A percentile compares a stretch with the other conserved stretches of the same genome.
Evolutionary conservation across 37 sponge, comb jelly and placozoan species (phyloP).

Genomic region (Ianthella basta): DNA sequence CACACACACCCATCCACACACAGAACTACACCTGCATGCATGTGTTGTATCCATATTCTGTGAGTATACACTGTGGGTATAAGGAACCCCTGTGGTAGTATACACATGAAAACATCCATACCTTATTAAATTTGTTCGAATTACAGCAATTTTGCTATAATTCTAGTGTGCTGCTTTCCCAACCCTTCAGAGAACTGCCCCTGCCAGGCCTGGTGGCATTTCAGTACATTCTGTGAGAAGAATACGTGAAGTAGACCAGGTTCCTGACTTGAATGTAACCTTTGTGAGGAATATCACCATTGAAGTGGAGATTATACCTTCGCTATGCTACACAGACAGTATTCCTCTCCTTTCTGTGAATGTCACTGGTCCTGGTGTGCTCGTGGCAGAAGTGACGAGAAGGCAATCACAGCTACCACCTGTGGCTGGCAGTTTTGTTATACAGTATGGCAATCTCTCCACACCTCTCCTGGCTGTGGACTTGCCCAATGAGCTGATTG

Average conservation of each 20-base stretch:
- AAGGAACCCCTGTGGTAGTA: too few species aligned
- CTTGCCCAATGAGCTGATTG: background rate
- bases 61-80: too few species aligned
- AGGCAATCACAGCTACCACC: background rate
- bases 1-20: too few species aligned
- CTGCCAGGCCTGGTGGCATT: background rate
- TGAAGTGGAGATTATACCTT: background rate
- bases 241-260: background rate
- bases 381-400: background rate
- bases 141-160: too few species aligned
- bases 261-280: background rate
- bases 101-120: too few species aligned
- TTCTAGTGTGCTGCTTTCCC: background rate
- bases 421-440: background rate
- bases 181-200: background rate
- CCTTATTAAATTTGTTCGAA: too few species aligned
- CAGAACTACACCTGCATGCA: too few species aligned
- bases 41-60: too few species aligned
- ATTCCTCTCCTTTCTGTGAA: background rate
- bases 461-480: background rate
- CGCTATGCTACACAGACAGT: background rate
- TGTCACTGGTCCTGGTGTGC: background rate
- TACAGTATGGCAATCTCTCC: background rate
- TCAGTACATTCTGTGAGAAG: background rate
- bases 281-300: background rate